phyloP scores from a whole-genome alignment of 2,797 vertebrate genomes.

The Muscicapa comitata region DNA sequence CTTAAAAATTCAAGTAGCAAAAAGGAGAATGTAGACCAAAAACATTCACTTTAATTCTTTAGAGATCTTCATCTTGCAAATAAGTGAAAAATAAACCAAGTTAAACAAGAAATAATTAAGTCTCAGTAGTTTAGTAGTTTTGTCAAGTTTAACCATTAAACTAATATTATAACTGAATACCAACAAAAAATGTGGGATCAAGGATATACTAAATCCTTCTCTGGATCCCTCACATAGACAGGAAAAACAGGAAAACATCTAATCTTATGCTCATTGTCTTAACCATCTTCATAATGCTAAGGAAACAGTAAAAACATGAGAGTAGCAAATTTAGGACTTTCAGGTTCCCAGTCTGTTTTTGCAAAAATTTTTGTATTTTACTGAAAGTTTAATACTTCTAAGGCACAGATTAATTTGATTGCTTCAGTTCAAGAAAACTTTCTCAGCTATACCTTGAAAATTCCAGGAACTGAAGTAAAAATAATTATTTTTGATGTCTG shows the following conservation, averaged over 20 bases:
- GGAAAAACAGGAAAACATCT: not conserved
- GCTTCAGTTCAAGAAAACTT: not conserved
- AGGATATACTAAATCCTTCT: not conserved
- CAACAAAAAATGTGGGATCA: not conserved
- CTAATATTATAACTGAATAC: not conserved
- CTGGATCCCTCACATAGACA: not conserved
- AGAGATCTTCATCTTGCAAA: not conserved
- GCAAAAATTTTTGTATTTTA: not conserved
- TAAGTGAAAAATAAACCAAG: not conserved
- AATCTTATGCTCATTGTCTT: not conserved
- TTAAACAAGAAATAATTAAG: not conserved
- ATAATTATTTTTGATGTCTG: not conserved
- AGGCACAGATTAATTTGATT: not conserved
- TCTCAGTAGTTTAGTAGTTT: not conserved
- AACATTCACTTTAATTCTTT: not conserved
- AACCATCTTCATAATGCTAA: not conserved
- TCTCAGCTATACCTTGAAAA: not conserved
- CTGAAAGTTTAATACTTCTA: not conserved
- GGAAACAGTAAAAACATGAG: not conserved
- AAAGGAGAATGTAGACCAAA: not conserved
- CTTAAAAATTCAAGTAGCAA: not conserved
- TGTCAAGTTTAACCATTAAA: not conserved
- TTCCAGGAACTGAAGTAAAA: not conserved
- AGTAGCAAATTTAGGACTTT: not conserved
- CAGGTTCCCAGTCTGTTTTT: not conserved